Conservation (phyloP, 2,888 invertebrate species). For the Crossocerus cetratus region DNA sequence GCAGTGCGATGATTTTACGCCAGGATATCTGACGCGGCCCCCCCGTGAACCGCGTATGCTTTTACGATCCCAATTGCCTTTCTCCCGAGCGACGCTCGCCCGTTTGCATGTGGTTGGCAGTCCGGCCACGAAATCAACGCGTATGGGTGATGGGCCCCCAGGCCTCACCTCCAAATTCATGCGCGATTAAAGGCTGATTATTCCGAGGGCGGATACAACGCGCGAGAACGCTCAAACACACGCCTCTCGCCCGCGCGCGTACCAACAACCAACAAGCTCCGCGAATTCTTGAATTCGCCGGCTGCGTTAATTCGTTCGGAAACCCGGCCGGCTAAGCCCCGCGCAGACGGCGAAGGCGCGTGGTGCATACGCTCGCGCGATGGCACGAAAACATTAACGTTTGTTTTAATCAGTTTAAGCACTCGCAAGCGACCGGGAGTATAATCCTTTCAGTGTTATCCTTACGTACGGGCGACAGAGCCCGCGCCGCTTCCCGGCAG, state of each 20-base stretch:
- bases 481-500: too few relatives aligned
- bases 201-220: background rate
- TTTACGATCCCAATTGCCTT: too few relatives aligned
- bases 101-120: background rate
- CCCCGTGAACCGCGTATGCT: too few relatives aligned
- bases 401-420: slow-evolving; percentile 28
- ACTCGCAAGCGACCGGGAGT: slow-evolving; percentile 6
- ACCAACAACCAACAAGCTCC: background rate
- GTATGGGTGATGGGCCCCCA: too few relatives aligned
- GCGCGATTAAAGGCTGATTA: background rate
- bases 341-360: background rate
- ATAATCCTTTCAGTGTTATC: slow-evolving; percentile 15
- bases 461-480: slow-evolving; percentile 3
- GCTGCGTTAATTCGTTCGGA: slow-evolving; percentile 1
- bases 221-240: background rate
- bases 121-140: background rate
- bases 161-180: too few relatives aligned
- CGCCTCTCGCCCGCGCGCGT: background rate
- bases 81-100: background rate
- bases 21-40: background rate
- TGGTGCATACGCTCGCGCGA: background rate
- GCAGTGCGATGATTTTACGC: too few relatives aligned
- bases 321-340: background rate
- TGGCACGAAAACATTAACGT: slow-evolving; percentile 15
- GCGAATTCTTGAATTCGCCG: background rate